phyloP scores from a whole-genome alignment of 2,113 vertebrate genomes.

The Sylvietta virens region DNA sequence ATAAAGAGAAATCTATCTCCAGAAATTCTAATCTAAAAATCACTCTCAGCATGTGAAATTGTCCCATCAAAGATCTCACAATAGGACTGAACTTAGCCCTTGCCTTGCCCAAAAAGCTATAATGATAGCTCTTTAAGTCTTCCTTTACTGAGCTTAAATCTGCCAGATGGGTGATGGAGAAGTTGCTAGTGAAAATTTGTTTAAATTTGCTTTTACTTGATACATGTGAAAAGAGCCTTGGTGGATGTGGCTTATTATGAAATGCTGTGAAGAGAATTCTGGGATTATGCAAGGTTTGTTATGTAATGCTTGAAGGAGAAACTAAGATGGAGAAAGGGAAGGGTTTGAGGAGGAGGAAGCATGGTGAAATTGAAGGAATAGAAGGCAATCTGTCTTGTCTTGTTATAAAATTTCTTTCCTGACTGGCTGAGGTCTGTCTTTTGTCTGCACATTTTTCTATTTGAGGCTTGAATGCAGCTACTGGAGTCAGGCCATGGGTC shows the following conservation, averaged over 20 bases:
- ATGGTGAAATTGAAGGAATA: background rate
- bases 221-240: background rate
- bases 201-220: background rate
- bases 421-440: background rate
- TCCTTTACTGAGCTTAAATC: background rate
- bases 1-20: background rate
- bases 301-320: background rate
- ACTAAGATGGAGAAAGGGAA: background rate
- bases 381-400: background rate
- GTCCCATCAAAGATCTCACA: background rate
- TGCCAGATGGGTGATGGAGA: background rate
- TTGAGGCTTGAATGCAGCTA: background rate
- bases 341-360: background rate
- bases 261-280: background rate
- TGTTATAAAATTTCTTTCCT: background rate
- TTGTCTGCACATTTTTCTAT: background rate
- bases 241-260: rapidly evolving
- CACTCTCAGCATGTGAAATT: background rate
- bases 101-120: background rate
- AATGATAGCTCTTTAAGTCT: background rate
- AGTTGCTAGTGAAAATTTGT: background rate
- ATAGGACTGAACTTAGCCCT: background rate
- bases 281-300: background rate
- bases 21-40: background rate
- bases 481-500: background rate